Evolutionary conservation across 2,888 invertebrate species (phyloP), one percentile per base, ranked within the genome.

Genomic region (Andrena haemorrhoa): DNA sequence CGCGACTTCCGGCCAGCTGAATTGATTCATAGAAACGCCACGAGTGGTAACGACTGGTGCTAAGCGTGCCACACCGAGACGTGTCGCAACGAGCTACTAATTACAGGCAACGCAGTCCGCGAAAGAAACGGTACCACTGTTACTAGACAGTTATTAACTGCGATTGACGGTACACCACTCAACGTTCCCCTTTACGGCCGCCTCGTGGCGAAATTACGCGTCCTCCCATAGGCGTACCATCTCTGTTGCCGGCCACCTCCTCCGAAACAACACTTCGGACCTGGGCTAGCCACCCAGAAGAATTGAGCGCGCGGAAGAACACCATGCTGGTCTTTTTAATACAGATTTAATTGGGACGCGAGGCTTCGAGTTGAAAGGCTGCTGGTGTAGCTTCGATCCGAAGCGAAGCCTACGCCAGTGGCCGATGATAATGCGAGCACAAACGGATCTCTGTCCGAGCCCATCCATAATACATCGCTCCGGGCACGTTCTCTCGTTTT

Each of bases 401-500:
- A 10, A 41, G 23, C 23, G 20, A 68, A 7, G 75, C 65, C 64
- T 79, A 86, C 89, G 88, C 89, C 89, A 86, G 53, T 88, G 88
- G 33, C 6, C 61, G 74, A 81, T 70, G 88, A 88, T 88, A 88
- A 79, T 82, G 80, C 70, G 86, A 86, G 78, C 82, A 88, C 86
- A 89, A 87, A 84, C 87, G 89, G 81, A 81, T 85, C 87, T 84
- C 89, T 88, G 88, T 88, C 84, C 79, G 75, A 84, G 86, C 31
- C 61, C 81, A 83, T 86, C 83, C 84, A 72, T 83, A 85, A 82
- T 77, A 79, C 83, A 79, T 79, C 77, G 72, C 76, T 70, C 77
- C 72, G 63, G 79, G 76, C 83, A 78, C 78, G 88, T 84, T 86
- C 84, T 79, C 88, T 82, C 86, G 89, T 90, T 90, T 91, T 91